Evolutionary conservation across 2,113 vertebrate species (phyloP), one percentile per base, ranked within the genome.

Genomic region (Crotalus horridus): DNA sequence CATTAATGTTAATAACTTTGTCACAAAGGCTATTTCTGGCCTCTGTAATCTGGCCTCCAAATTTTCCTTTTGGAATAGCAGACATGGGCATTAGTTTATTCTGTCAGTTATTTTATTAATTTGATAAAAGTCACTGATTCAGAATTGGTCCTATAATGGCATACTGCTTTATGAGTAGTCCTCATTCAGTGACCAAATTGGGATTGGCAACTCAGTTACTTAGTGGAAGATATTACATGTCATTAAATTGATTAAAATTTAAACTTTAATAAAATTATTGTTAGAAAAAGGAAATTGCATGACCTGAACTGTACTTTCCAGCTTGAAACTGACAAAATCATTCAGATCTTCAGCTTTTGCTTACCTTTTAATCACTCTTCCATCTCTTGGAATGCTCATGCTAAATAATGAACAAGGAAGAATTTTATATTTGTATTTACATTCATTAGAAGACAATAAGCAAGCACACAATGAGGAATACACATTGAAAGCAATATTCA

Each of bases 1-100:
- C 89, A 91, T 96, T 94, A 91, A 55, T 93, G 59, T 56, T 0
- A 0, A 69, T 94, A 94, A 90, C 9, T 33, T 6, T 96, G 46
- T 0, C 58, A 17, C 46, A 93, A 95, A 94, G 87, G 29, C 93
- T 91, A 93, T 87, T 93, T 54, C 87, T 94, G 92, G 64, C 93
- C 93, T 94, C 56, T 93, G 86, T 51, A 91, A 92, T 95, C n/a
- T 87, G 0, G 29, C 29, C n/a, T 64, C 11, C 26, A 64, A 64
- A 0, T 93, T 96, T 95, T 85, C 74, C 86, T 95, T 51, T 96
- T 96, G 94, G 94, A 95, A 20, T 53, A 95, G 89, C 89, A 87
- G 89, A 96, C 95, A 97, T 95, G 93, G 92, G 94, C 94, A 94
- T 97, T 96, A 95, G 96, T 94, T 92, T 92, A 94, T 95, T 96